Conservation (phyloP, 1,140 invertebrate genomes). For the Leptopilina clavipes region DNA sequence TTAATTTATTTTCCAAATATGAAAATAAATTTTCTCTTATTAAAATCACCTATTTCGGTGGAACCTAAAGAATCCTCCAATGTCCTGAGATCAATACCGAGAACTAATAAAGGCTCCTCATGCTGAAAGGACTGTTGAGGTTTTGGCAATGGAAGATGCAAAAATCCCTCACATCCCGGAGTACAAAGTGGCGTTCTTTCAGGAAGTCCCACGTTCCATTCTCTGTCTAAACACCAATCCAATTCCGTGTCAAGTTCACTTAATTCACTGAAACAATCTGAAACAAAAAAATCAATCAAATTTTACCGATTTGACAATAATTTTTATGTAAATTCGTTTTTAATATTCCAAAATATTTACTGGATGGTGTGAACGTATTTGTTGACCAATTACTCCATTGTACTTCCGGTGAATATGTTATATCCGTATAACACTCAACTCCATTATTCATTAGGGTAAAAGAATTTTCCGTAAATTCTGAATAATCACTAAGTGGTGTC, state of each 20-base stretch:
- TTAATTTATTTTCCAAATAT: too few species aligned
- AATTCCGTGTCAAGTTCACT: conserved; percentile 67
- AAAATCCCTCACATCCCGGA: conserved; percentile 71
- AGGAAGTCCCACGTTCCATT: conserved; percentile 68
- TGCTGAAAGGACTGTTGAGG: conserved; percentile 60
- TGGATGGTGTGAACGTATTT: conserved; percentile 50
- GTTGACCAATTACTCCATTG: conserved; percentile 67
- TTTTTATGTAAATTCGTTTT: conserved; percentile 10
- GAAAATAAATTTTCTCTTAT: not conserved
- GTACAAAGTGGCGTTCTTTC: conserved; percentile 73
- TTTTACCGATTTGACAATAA: not conserved
- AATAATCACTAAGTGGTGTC: conserved; percentile 61
- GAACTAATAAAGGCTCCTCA: conserved; percentile 68
- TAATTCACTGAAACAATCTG: conserved; percentile 64
- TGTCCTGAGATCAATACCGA: conserved; percentile 71
- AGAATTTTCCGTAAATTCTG: conserved; percentile 56
- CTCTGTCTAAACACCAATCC: conserved; percentile 70
- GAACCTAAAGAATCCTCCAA: conserved; percentile 59
- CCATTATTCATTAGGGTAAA: conserved; percentile 36
- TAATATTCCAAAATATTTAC: conserved; percentile 38
- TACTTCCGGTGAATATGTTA: conserved; percentile 63
- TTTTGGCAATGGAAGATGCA: conserved; percentile 67
- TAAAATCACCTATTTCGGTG: conserved; percentile 16
- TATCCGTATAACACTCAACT: conserved; percentile 66
- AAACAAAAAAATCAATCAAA: conserved; percentile 2